Conservation (phyloP, 2,888 invertebrate species). For the Heteromyza rotundicornis region DNA sequence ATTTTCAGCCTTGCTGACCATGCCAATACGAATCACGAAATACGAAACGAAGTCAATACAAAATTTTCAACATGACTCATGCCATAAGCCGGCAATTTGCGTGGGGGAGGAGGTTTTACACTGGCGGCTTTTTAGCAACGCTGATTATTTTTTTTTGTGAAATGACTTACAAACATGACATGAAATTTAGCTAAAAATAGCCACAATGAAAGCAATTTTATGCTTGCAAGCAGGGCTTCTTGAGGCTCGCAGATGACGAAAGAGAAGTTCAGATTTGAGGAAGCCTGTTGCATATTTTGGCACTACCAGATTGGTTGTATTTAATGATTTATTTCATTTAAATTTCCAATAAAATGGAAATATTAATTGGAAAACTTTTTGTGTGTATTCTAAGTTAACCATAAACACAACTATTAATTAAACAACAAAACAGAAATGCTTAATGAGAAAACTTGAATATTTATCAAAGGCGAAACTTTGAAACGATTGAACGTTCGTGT, state of each 20-base stretch:
- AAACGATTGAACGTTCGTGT: too few relatives aligned
- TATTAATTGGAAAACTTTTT: too few relatives aligned
- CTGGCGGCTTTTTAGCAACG: not conserved
- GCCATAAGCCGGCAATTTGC: not conserved
- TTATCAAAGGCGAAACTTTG: too few relatives aligned
- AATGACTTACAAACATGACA: not conserved
- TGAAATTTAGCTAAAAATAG: not conserved
- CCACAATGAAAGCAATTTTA: not conserved
- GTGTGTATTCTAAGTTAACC: too few relatives aligned
- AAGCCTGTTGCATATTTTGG: too few relatives aligned
- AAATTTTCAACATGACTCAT: not conserved
- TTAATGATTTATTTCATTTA: too few relatives aligned
- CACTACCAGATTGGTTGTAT: too few relatives aligned
- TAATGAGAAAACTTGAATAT: too few relatives aligned
- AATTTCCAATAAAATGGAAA: too few relatives aligned
- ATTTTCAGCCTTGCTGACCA: not conserved
- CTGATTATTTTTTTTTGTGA: not conserved
- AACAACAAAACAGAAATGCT: too few relatives aligned
- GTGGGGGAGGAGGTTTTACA: not conserved
- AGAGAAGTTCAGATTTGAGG: too few relatives aligned
- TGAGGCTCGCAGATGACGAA: not conserved
- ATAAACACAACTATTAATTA: too few relatives aligned
- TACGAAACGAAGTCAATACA: not conserved
- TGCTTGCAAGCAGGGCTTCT: not conserved
- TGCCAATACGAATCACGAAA: not conserved